These are phyloP conservation scores for western clawed frog (Xenopus tropicalis) DNA, from an alignment of 2,113 vertebrate genomes.

Conservation along the genomic window UCB_Xtro_10.0 CM004450.2:95182501-95183000, in stretches of 20 bases:
- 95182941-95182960: too few relatives aligned
- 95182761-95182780: constrained; percentile 23
- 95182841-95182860: constrained; percentile 8
- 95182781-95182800: constrained; percentile 16
- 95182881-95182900: constrained; percentile 12
- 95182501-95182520: constrained; percentile 19
- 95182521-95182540: constrained; percentile 58
- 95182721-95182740: constrained; percentile 40
- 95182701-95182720: constrained; percentile 20
- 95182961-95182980: too few relatives aligned
- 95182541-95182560: constrained; percentile 72
- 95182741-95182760: constrained; percentile 16
- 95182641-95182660: constrained; percentile 77
- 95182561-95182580: constrained; percentile 78
- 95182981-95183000: too few relatives aligned
- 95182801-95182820: constrained; percentile 13
- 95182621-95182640: constrained; percentile 76
- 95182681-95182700: constrained; percentile 57
- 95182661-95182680: constrained; percentile 73
- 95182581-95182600: constrained; percentile 82
- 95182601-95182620: constrained; percentile 78
- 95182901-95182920: neutral
- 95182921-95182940: too few relatives aligned
- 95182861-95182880: constrained; percentile 13
- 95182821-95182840: neutral